These are phyloP conservation scores for Chelonia mydas DNA, from an alignment of 2,797 vertebrate genomes.

Conservation along the genomic window DNA sequence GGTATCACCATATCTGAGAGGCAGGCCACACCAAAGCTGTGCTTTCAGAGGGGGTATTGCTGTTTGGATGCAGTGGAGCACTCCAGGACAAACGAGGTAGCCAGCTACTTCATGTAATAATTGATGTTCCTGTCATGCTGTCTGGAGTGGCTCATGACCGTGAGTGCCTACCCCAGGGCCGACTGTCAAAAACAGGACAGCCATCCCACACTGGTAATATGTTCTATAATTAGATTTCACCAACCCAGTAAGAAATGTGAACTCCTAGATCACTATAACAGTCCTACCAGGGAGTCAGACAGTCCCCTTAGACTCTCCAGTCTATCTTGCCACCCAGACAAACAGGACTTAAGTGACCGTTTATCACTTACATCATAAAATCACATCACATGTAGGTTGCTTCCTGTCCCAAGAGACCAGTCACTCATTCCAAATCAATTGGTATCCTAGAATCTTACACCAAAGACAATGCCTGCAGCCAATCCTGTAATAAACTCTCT, in stretches of 20 bases:
- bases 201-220: too few species aligned
- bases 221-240: background rate
- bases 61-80: background rate
- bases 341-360: background rate
- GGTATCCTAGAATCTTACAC: background rate
- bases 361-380: background rate
- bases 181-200: background rate
- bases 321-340: background rate
- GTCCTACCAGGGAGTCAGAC: background rate
- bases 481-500: background rate
- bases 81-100: background rate
- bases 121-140: background rate
- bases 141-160: background rate
- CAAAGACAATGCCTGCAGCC: background rate
- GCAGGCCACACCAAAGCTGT: background rate
- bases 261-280: background rate
- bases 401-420: background rate
- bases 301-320: background rate
- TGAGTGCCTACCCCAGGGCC: background rate
- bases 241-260: background rate
- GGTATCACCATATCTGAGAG: background rate
- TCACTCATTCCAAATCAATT: background rate
- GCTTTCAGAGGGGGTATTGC: background rate
- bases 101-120: background rate
- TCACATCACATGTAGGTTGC: background rate